These are phyloP conservation scores for Pseudococcus jackbeardsleyi DNA, from an alignment of 2,888 invertebrate species.

Conservation along the genomic window DNA sequence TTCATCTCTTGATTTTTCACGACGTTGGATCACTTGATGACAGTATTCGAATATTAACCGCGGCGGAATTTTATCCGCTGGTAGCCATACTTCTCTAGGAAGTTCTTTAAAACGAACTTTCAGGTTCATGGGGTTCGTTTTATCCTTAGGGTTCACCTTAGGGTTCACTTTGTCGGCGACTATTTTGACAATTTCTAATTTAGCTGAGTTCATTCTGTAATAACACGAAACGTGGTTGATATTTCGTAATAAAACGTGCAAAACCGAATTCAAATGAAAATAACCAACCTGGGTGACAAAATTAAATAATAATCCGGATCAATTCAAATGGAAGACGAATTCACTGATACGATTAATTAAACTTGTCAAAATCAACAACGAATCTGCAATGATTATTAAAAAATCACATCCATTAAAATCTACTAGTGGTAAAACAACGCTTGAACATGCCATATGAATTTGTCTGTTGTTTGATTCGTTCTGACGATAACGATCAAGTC, in stretches of 20 bases:
- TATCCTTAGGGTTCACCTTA: no score
- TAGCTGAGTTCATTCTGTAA: no score
- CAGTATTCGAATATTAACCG: background rate
- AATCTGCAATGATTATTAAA: background rate
- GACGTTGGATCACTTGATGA: no score
- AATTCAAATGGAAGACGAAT: background rate
- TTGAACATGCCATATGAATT: no score
- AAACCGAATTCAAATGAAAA: background rate
- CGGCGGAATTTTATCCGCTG: background rate
- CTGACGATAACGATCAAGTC: background rate
- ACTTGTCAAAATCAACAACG: background rate
- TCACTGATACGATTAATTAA: background rate
- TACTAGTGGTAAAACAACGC: background rate
- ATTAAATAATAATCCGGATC: background rate
- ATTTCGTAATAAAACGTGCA: background rate
- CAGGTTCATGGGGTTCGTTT: no score
- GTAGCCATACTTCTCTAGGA: background rate
- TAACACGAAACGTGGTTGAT: no score
- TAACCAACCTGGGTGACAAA: background rate
- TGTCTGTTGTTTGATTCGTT: background rate
- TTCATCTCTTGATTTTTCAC: no score
- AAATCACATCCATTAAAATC: background rate
- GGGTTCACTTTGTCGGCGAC: no score
- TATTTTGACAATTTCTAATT: no score
- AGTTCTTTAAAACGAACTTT: background rate